Conservation (phyloP, 2,888 invertebrate species). For the Ophion obscuratus region DNA sequence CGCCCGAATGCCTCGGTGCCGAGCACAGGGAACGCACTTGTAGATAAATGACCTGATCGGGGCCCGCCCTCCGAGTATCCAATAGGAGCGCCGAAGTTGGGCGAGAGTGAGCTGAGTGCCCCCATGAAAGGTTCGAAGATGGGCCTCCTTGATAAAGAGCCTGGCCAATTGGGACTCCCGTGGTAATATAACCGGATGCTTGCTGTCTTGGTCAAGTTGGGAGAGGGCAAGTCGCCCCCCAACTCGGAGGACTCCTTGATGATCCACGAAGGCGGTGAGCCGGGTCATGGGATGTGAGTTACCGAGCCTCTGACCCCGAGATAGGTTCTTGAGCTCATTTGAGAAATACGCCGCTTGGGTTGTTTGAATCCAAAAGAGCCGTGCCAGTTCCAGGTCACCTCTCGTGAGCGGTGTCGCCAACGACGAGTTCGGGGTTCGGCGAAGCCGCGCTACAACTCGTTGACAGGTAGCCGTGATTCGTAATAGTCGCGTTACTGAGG, state of each 20-base stretch:
- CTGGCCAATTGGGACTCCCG: not conserved
- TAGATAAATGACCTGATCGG: no score
- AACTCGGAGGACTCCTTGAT: conserved; percentile 1
- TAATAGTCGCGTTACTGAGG: not conserved
- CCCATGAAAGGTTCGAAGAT: conserved; percentile 25
- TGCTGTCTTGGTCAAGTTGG: not conserved
- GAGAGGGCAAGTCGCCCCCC: not conserved
- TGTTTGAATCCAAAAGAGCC: not conserved
- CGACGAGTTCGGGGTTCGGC: not conserved
- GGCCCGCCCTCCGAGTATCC: no score
- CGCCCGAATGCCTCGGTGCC: no score
- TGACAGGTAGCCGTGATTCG: not conserved
- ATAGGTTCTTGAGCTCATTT: not conserved
- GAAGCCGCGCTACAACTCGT: not conserved
- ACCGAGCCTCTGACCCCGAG: not conserved
- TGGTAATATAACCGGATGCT: conserved; percentile 10
- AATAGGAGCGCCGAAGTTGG: no score
- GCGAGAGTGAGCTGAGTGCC: no score
- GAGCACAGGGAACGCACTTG: no score
- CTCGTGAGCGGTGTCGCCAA: not conserved
- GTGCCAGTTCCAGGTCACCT: not conserved
- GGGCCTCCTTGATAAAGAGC: not conserved
- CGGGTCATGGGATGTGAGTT: not conserved
- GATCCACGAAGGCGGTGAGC: not conserved
- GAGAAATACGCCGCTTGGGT: not conserved